Percentiles rank a stretch among this genome's conserved stretches.
Conservation (phyloP, 2,888 invertebrate species). For the Epistrophella euchroma region DNA sequence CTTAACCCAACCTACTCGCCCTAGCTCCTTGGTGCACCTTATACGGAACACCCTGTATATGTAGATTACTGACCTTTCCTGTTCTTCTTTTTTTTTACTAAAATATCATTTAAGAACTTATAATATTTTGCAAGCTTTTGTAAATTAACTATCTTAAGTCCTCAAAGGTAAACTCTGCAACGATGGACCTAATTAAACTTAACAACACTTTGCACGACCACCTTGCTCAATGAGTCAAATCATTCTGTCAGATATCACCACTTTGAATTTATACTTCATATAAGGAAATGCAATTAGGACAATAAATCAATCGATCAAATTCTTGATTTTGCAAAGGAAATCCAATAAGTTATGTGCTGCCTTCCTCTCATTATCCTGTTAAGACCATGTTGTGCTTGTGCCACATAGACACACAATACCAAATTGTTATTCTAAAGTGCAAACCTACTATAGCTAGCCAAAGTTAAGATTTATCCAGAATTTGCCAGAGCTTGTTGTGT, state of each 20-base stretch:
- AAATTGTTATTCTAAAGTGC: constrained; percentile 17
- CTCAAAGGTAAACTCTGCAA: too few species aligned
- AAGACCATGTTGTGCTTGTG: not conserved
- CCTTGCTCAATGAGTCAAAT: not conserved
- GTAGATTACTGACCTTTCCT: too few species aligned
- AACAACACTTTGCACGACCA: not conserved
- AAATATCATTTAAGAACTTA: too few species aligned
- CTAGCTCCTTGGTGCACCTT: too few species aligned
- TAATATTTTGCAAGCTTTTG: too few species aligned
- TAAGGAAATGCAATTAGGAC: not conserved
- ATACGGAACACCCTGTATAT: too few species aligned
- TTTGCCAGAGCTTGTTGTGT: constrained; percentile 14
- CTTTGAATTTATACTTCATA: not conserved
- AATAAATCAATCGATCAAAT: constrained; percentile 3
- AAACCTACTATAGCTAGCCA: not conserved
- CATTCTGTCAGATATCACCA: not conserved
- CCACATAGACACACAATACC: not conserved
- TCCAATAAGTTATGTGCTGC: not conserved
- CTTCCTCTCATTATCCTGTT: not conserved
- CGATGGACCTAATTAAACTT: not conserved
- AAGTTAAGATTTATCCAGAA: not conserved
- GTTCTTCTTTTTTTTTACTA: too few species aligned
- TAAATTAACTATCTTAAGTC: too few species aligned
- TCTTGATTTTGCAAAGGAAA: not conserved
- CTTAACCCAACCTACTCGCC: too few species aligned